phyloP scores from a whole-genome alignment of 1,140 invertebrate species.

The Alviniconcha marisindica region DNA sequence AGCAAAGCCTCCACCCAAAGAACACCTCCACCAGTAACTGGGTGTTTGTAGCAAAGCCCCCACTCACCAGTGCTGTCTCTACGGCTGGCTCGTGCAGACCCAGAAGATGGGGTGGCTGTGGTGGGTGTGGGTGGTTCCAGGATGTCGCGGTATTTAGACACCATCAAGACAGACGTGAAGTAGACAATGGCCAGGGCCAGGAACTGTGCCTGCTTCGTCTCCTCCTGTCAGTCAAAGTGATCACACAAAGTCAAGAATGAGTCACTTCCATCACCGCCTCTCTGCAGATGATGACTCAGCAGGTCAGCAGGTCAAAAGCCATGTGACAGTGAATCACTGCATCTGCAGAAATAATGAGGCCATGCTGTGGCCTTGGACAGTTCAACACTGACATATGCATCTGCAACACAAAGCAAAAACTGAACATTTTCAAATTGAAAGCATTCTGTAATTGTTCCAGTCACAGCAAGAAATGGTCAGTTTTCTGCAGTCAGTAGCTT shows the following conservation, averaged over 20 bases:
- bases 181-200: conserved; percentile 98
- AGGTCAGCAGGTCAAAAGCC: no score
- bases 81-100: conserved; percentile 60
- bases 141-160: conserved; percentile 99
- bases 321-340: conserved; percentile 24
- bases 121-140: conserved; percentile 86
- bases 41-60: no score
- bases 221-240: conserved; percentile 84
- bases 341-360: conserved; percentile 4
- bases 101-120: conserved; percentile 62
- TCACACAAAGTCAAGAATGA: neutral
- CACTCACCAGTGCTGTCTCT: conserved; percentile 47
- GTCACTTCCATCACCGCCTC: no score
- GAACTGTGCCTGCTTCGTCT: conserved; percentile 99
- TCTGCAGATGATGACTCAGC: no score
- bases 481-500: no score
- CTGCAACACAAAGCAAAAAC: no score
- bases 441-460: no score
- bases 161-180: conserved; percentile 99
- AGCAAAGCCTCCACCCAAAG: no score
- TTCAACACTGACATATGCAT: no score
- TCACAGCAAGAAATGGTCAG: no score
- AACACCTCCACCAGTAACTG: neutral
- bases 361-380: no score
- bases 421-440: no score